Conservation (phyloP, 1,140 invertebrate species). For the Pogonomyrmex barbatus region DNA sequence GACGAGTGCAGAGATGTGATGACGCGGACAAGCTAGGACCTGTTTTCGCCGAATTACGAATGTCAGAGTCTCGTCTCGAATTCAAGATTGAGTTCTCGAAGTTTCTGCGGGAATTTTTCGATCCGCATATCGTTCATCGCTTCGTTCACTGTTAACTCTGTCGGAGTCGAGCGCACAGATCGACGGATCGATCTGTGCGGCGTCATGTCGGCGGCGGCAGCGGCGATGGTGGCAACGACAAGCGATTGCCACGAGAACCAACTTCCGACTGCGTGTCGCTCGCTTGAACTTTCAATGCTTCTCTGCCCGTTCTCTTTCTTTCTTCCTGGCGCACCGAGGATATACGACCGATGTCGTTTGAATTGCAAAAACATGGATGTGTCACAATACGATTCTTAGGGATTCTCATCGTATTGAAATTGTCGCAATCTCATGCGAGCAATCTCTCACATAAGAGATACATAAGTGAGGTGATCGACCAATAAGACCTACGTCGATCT, state of each 20-base stretch:
- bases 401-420: background rate
- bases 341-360: conserved; percentile 41
- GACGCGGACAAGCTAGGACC: background rate
- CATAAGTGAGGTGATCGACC: background rate
- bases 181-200: conserved; percentile 66
- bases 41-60: background rate
- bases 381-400: background rate
- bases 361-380: background rate
- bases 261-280: conserved; percentile 42
- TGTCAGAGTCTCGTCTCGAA: background rate
- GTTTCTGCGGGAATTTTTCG: background rate
- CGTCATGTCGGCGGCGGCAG: conserved; percentile 76
- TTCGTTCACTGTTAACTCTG: background rate
- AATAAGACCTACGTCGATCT: background rate
- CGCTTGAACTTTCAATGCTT: conserved; percentile 58
- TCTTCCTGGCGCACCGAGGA: background rate
- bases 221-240: conserved; percentile 75
- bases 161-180: conserved; percentile 49
- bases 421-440: background rate
- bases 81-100: background rate
- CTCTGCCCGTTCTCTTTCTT: background rate
- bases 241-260: conserved; percentile 23
- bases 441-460: no score
- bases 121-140: background rate
- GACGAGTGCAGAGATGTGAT: background rate